Evolutionary conservation across 1,140 invertebrate species (phyloP).

Genomic region (Drosophila equinoxialis): DNA sequence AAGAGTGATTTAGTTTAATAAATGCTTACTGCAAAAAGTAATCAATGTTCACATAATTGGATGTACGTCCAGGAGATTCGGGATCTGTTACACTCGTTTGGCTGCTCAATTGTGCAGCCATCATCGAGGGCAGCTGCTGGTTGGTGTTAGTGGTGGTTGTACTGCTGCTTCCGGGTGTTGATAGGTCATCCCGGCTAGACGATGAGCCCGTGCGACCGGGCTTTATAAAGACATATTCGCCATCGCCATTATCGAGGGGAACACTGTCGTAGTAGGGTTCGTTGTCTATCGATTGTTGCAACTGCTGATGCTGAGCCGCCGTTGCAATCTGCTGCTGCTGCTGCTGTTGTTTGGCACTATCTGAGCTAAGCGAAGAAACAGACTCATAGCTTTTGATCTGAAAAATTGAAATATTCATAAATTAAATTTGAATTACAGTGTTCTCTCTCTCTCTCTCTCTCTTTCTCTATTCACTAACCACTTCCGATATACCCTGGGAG

Average conservation of each 20-base stretch:
- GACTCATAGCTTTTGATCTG: conserved; percentile 87
- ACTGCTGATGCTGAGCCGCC: conserved; percentile 43
- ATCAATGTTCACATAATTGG: conserved; percentile 95
- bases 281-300: conserved; percentile 71
- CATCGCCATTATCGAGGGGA: conserved; percentile 89
- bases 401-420: neutral
- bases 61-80: conserved; percentile 89
- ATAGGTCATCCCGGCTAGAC: conserved; percentile 86
- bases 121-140: conserved; percentile 76
- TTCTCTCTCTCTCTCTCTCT: neutral
- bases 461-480: conserved; percentile 51
- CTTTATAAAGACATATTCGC: conserved; percentile 90
- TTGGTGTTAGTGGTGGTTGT: neutral
- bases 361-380: conserved; percentile 85
- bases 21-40: conserved; percentile 91
- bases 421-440: neutral
- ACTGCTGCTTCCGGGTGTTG: conserved; percentile 85
- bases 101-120: conserved; percentile 61
- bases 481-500: conserved; percentile 82
- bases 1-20: neutral
- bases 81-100: conserved; percentile 85
- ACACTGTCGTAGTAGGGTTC: conserved; percentile 94
- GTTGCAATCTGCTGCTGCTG: conserved; percentile 43
- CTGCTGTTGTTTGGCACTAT: conserved; percentile 74
- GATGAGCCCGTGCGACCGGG: conserved; percentile 86